Base-by-base conservation (phyloP, 2,888 invertebrate genomes). In the Drosophila hawaiiensis region DNA sequence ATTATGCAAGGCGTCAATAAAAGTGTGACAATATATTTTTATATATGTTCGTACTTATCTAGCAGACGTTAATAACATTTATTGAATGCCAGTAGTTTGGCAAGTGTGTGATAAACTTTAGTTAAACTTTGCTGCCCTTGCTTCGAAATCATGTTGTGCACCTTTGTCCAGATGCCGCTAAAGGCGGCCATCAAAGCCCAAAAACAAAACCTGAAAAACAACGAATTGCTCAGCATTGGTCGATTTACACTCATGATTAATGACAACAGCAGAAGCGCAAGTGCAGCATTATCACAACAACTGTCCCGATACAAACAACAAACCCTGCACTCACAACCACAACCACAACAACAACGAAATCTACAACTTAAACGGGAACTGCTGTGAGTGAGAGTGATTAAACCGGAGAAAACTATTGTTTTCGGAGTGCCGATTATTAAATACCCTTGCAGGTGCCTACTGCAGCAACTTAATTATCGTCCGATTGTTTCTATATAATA, bases 381-480 rank as follows among this genome's bases (percentile, higher is more conserved):
- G 55, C 87, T 84, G 84, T 84, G 84, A 84, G 84, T 84, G 69
- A 69, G 84, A 64, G 86, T 50, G 79, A 66, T 63, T 68, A 66
- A 53, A 22, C 33, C n/a, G 35, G 35, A 47, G 9, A 54, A 47
- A 16, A 22, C 22, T n/a, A 4, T 28, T 16, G 35, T 37, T n/a
- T 53, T 61, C 53, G 61, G 61, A 22, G 5, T 29, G 31, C 49
- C 47, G 50, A 53, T 47, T 37, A 25, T 31, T 22, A 7, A 47
- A 56, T 47, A 60, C 60, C 50, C 60, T 47, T 9, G 19, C 25
- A 59, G 25, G 0, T 2, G 1, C 6, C 16, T 39, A 2, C 37
- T 22, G 22, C 16, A 5, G 22, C n/a, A 22, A 35, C 16, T 25
- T 19, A 59, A n/a, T 16, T 35, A 10, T 35, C 33, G 5, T n/a